phyloP scores from a whole-genome alignment of 2,888 invertebrate genomes.

The Noctua janthe region DNA sequence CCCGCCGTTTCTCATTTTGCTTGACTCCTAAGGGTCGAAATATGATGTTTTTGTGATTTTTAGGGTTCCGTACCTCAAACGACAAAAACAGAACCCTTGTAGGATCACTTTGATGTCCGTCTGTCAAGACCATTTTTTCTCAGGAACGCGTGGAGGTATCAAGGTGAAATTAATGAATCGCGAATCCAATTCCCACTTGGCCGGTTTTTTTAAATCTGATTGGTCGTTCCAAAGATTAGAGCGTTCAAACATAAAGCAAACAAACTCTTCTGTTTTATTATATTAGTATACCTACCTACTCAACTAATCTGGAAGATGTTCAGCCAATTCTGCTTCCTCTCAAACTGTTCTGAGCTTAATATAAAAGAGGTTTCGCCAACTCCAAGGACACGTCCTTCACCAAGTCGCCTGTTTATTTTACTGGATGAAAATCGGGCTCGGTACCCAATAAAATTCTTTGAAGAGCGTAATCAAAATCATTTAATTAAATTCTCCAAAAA shows the following conservation, averaged over 20 bases:
- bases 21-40: background rate
- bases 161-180: too few species aligned
- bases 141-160: too few species aligned
- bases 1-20: background rate
- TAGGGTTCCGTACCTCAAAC: too few species aligned
- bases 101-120: too few species aligned
- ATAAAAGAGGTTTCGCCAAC: background rate
- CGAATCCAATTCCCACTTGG: too few species aligned
- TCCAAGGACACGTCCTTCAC: background rate
- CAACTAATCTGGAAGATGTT: background rate
- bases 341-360: background rate
- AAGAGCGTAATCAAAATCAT: slow-evolving; percentile 21
- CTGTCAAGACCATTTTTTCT: too few species aligned
- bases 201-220: background rate
- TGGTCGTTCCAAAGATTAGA: background rate
- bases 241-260: background rate
- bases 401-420: background rate
- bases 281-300: too few species aligned
- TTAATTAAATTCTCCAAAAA: slow-evolving; percentile 44
- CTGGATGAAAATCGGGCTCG: slow-evolving; percentile 12
- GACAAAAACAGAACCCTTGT: too few species aligned
- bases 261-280: background rate
- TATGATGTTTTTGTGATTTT: background rate
- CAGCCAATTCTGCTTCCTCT: background rate
- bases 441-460: slow-evolving; percentile 23